These are phyloP conservation scores for Gymnobelideus leadbeateri DNA, from an alignment of 2,113 vertebrate genomes.

Conservation along the genomic window DNA sequence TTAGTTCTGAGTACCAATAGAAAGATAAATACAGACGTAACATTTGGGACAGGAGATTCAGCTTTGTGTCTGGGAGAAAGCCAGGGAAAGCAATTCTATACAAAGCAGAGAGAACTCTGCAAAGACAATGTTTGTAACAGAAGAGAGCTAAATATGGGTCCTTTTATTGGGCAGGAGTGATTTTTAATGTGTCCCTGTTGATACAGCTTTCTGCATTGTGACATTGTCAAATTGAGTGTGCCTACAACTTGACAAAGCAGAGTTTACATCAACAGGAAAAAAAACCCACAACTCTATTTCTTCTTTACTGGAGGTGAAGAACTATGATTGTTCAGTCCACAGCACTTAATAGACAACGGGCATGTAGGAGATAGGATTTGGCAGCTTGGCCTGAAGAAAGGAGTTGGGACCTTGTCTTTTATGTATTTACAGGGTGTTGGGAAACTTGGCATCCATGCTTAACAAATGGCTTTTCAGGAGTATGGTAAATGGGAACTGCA, in stretches of 20 bases:
- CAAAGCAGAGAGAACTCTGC: conserved; percentile 47
- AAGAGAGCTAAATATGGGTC: conserved; percentile 28
- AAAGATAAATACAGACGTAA: neutral
- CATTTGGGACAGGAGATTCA: neutral
- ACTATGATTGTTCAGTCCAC: conserved; percentile 65
- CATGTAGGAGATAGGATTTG: neutral
- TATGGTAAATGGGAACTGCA: neutral
- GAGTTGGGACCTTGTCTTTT: neutral
- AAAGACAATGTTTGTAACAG: conserved; percentile 38
- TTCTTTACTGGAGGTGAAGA: conserved; percentile 52
- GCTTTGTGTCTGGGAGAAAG: neutral
- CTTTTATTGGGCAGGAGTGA: conserved; percentile 54
- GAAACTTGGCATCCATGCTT: neutral
- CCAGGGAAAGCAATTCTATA: conserved; percentile 34
- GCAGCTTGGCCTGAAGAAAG: neutral
- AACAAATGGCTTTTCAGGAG: neutral
- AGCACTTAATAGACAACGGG: conserved; percentile 51
- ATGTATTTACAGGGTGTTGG: neutral
- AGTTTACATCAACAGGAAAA: conserved; percentile 68
- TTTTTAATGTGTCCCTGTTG: conserved; percentile 62
- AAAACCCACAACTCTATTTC: conserved; percentile 54
- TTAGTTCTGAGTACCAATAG: neutral
- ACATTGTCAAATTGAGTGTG: conserved; percentile 61
- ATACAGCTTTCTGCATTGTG: conserved; percentile 36
- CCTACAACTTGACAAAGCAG: conserved; percentile 55